These are phyloP conservation scores for Miniopterus natalensis DNA, from an alignment of 2,113 vertebrate species.

Conservation along the genomic window DNA sequence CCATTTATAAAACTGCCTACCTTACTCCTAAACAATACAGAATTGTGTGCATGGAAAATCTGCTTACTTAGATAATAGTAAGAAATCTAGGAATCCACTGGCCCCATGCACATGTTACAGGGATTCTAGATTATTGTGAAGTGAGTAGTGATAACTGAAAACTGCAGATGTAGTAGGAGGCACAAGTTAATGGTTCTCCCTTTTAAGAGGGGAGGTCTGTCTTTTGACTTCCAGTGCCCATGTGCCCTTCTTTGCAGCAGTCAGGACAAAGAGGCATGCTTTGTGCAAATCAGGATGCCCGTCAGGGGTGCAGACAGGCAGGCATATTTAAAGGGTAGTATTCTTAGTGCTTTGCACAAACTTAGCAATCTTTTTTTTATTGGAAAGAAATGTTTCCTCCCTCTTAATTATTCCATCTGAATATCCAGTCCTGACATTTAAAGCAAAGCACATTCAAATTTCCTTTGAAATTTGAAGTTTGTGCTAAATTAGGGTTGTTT, in stretches of 20 bases:
- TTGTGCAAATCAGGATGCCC: not conserved
- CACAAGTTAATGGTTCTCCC: not conserved
- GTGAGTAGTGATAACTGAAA: not conserved
- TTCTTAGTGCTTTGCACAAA: constrained; percentile 58
- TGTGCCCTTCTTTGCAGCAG: not conserved
- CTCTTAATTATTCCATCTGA: constrained; percentile 77
- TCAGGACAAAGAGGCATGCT: not conserved
- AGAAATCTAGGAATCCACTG: not conserved
- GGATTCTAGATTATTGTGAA: not conserved
- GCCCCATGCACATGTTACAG: not conserved
- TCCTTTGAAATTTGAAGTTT: constrained; percentile 79
- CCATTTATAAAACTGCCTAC: not conserved
- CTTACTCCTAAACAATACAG: not conserved
- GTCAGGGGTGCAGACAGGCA: not conserved
- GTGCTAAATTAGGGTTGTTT: constrained; percentile 79
- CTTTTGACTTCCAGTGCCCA: not conserved
- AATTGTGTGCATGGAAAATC: not conserved
- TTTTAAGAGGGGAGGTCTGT: not conserved
- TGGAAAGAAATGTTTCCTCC: constrained; percentile 70
- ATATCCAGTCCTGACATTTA: constrained; percentile 80
- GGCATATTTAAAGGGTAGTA: constrained; percentile 25
- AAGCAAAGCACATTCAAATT: constrained; percentile 70
- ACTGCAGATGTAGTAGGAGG: not conserved
- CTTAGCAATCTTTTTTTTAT: constrained; percentile 55
- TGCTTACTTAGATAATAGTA: not conserved